Conservation (phyloP, 1,140 invertebrate species). For the Euwallacea fornicatus region DNA sequence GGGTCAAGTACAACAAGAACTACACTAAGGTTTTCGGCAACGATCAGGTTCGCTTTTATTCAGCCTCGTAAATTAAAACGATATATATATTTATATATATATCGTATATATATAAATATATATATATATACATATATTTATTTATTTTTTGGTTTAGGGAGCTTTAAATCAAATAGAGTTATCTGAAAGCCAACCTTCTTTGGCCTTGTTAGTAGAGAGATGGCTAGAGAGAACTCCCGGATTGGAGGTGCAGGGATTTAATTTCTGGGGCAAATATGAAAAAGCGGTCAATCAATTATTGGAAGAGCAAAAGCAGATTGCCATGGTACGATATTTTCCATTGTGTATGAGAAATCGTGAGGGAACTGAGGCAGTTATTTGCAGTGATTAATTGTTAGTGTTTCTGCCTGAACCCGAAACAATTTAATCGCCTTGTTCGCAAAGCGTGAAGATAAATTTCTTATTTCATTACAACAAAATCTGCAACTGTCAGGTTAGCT, state of each 20-base stretch:
- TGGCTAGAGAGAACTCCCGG: constrained; percentile 96
- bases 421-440: too few relatives aligned
- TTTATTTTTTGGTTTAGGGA: constrained; percentile 50
- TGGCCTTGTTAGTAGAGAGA: constrained; percentile 80
- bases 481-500: not conserved
- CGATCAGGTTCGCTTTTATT: constrained; percentile 55
- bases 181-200: constrained; percentile 82
- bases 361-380: too few relatives aligned
- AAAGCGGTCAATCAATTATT: constrained; percentile 75
- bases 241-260: constrained; percentile 77
- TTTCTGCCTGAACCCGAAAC: not conserved
- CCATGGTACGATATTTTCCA: constrained; percentile 55
- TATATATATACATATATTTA: not conserved
- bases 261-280: constrained; percentile 93
- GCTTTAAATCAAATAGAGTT: constrained; percentile 72
- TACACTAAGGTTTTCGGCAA: constrained; percentile 86
- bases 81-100: not conserved
- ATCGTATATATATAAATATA: not conserved
- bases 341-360: too few relatives aligned
- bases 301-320: constrained; percentile 64
- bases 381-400: not conserved
- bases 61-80: not conserved
- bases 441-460: too few relatives aligned
- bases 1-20: constrained; percentile 91
- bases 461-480: too few relatives aligned